phyloP scores from a whole-genome alignment of 2,797 vertebrate genomes.

The Agapornis canus region DNA sequence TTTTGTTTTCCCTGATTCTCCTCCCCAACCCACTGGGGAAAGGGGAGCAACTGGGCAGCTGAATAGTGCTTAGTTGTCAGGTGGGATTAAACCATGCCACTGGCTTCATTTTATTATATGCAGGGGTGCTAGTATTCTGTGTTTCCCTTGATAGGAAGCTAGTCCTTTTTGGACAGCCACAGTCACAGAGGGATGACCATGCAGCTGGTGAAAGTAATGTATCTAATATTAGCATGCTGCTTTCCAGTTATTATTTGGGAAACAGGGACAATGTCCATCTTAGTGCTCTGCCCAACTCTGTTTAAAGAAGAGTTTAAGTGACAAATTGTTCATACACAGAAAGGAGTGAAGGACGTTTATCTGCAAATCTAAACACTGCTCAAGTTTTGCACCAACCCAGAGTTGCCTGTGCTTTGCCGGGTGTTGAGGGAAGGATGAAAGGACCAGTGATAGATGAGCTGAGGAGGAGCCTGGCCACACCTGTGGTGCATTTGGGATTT shows the following conservation, averaged over 20 bases:
- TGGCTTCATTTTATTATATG: conserved; percentile 57
- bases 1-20: background rate
- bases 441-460: background rate
- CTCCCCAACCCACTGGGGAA: background rate
- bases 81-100: background rate
- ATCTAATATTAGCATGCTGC: background rate
- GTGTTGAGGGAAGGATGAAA: background rate
- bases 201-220: background rate
- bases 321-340: background rate
- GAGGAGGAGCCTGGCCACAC: background rate
- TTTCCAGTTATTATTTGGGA: background rate
- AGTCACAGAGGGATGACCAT: background rate
- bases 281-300: background rate
- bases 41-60: background rate
- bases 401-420: background rate
- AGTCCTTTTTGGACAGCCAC: background rate
- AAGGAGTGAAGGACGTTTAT: background rate
- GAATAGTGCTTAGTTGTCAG: background rate
- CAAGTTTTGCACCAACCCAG: background rate
- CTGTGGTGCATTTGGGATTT: background rate
- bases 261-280: background rate
- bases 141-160: conserved; percentile 49
- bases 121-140: conserved; percentile 30
- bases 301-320: background rate
- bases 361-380: background rate